Base-by-base conservation (phyloP, 2,113 vertebrate genomes). In the Misgurnus mizolepis region DNA sequence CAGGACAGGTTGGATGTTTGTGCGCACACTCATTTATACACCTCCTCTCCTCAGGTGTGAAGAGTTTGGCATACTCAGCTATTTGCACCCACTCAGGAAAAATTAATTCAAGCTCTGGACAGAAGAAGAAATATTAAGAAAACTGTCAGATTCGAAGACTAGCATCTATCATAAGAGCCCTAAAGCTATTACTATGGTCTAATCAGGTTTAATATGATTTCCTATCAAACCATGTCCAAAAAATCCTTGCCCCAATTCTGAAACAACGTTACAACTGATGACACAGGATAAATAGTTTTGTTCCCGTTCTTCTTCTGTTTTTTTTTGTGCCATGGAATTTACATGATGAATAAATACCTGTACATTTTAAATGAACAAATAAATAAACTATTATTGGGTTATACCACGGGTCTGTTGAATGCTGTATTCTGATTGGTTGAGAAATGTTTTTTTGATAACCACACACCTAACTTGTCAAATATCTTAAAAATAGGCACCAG, bases 181-280 rank as follows among this genome's bases (percentile, higher is more conserved):
- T 93, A 91, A 93, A 93, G 92, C 91, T 93, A 93, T 92, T 93
- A 92, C 91, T 87, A 90, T 93, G 92, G 92, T 93, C 92, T 92
- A 93, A 92, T 93, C 93, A 93, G 92, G 86, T 92, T 92, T 90
- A 93, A 90, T 91, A 92, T 92, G 91, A 92, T 92, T 90, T 91
- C 91, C 88, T 92, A 92, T 92, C 91, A 90, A 83, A 90, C 90
- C 91, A 85, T 90, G 90, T 92, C 90, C 91, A 91, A 91, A 89
- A 89, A 89, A 88, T 87, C 87, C 88, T 87, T 91, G 90, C 90
- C 90, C 90, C 90, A 88, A 90, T 92, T 92, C 89, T 87, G 90
- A 90, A 90, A 86, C 88, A 90, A 89, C 89, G 86, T 78, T 87
- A 88, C 89, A 83, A 86, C 86, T 87, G 90, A 90, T 90, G 91